Evolutionary conservation across 37 sponge, comb jelly and placozoan species (phyloP).

Genomic region (Cladorhizidae sp.): DNA sequence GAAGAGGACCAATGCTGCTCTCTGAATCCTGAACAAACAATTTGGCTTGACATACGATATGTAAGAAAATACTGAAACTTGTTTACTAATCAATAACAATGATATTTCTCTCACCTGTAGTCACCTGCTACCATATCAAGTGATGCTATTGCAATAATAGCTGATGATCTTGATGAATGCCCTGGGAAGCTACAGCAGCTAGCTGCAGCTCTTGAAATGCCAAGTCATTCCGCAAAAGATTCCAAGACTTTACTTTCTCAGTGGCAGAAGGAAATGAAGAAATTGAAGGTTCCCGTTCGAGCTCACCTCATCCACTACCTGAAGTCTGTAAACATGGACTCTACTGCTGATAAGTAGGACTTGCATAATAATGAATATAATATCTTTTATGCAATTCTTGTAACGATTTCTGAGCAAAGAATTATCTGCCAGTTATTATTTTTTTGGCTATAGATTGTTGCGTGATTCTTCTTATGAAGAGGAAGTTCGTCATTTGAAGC

Average conservation of each 20-base stretch:
- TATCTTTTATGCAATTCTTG: too few species aligned
- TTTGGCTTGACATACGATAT: constrained; percentile 7
- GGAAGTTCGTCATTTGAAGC: too few species aligned
- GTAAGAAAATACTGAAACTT: background rate
- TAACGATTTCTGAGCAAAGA: too few species aligned
- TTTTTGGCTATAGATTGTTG: too few species aligned
- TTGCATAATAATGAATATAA: too few species aligned
- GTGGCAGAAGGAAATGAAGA: background rate
- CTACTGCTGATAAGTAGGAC: constrained; percentile 6
- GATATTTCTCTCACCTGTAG: too few species aligned
- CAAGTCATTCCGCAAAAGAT: background rate
- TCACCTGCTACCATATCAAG: background rate
- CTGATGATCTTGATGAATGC: background rate
- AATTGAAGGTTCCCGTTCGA: background rate
- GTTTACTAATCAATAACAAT: background rate
- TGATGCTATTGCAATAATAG: background rate
- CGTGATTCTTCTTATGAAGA: too few species aligned
- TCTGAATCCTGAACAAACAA: background rate
- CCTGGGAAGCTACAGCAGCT: background rate
- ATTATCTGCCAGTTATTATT: too few species aligned
- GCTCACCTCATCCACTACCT: constrained; percentile 26
- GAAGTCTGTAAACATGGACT: background rate
- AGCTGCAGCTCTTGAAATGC: background rate
- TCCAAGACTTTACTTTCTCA: background rate
- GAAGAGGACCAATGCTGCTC: background rate